Evolutionary conservation across 2,888 invertebrate genomes (phyloP).

Genomic region (Muscina levida): DNA sequence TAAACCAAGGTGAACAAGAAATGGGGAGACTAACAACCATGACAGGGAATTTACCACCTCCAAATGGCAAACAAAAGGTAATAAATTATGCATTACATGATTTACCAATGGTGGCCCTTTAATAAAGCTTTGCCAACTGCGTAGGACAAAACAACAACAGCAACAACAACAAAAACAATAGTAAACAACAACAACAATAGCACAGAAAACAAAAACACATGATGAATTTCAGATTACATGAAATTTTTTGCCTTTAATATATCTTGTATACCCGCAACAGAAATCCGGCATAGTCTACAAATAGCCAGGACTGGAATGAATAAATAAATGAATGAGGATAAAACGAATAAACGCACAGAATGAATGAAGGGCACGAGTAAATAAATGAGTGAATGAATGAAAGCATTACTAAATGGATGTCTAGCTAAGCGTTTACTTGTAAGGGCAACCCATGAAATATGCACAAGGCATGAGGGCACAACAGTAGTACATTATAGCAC

Average conservation of each 20-base stretch:
- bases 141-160: background rate
- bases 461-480: background rate
- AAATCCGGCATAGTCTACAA: background rate
- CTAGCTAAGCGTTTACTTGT: background rate
- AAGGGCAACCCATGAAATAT: conserved; percentile 1
- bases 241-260: background rate
- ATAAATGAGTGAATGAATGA: background rate
- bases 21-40: too few species aligned
- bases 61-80: background rate
- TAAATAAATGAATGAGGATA: too few species aligned
- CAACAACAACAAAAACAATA: too few species aligned
- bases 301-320: background rate
- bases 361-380: too few species aligned
- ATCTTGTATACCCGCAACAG: background rate
- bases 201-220: conserved; percentile 2
- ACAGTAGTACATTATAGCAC: too few species aligned
- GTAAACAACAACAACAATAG: too few species aligned
- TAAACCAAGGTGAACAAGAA: too few species aligned
- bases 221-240: conserved; percentile 10
- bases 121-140: too few species aligned
- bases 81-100: conserved; percentile 25
- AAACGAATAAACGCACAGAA: too few species aligned
- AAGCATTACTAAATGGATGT: background rate
- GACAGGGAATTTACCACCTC: too few species aligned
- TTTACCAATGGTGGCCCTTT: background rate